Conservation (phyloP, 2,113 vertebrate species). For the Leucoraja erinaceus region DNA sequence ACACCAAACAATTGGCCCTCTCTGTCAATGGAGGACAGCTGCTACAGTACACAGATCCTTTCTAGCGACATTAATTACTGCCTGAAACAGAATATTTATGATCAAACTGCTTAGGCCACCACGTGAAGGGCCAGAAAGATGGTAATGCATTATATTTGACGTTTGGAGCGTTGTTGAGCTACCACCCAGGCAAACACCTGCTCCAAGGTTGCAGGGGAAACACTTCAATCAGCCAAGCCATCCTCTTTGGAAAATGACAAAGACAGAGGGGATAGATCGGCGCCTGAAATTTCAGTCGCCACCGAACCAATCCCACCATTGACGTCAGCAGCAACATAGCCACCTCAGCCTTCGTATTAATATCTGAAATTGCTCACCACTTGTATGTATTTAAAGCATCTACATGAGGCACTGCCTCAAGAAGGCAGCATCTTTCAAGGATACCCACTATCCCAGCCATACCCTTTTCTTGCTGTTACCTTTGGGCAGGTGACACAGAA, state of each 20-base stretch:
- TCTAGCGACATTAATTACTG: constrained; percentile 56
- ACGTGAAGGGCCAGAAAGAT: constrained; percentile 46
- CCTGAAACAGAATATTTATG: constrained; percentile 53
- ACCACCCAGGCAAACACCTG: constrained; percentile 62
- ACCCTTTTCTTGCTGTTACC: no score
- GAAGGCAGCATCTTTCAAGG: no score
- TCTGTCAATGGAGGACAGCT: constrained; percentile 49
- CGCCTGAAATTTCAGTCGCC: constrained; percentile 40
- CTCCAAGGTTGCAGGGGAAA: constrained; percentile 54
- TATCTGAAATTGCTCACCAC: no score
- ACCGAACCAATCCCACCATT: background rate
- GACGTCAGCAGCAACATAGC: background rate
- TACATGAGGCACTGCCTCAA: no score
- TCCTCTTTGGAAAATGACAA: constrained; percentile 55
- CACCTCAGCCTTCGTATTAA: no score
- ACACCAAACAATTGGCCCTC: constrained; percentile 47
- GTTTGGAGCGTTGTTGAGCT: constrained; percentile 48
- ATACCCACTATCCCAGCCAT: no score
- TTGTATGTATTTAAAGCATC: no score
- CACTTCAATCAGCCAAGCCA: constrained; percentile 49
- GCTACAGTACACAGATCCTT: constrained; percentile 45
- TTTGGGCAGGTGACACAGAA: no score
- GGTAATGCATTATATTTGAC: constrained; percentile 53
- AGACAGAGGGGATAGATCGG: constrained; percentile 45
- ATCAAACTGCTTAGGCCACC: constrained; percentile 47